Conservation (phyloP, 2,888 invertebrate species). For the Chymomyza amoena region DNA sequence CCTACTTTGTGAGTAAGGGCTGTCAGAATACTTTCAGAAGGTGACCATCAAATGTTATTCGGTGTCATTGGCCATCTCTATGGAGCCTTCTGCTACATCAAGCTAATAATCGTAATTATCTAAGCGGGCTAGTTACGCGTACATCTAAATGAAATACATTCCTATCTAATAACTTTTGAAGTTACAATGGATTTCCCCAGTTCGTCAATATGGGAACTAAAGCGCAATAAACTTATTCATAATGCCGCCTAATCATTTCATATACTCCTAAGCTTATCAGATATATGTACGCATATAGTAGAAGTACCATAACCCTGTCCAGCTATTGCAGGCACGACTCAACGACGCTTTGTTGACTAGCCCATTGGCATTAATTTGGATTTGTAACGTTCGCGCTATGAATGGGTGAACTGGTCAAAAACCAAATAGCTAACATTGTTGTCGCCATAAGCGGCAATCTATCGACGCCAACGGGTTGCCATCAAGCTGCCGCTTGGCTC, state of each 20-base stretch:
- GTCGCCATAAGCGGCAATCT: slow-evolving; percentile 65
- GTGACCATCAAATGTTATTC: no score
- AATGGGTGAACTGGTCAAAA: slow-evolving; percentile 49
- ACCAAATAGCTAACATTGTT: slow-evolving; percentile 54
- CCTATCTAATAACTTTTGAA: no score
- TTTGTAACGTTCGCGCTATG: slow-evolving; percentile 50
- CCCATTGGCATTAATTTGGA: slow-evolving; percentile 69
- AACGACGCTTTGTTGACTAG: slow-evolving; percentile 58
- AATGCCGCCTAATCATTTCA: slow-evolving; percentile 34
- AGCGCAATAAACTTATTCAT: neutral
- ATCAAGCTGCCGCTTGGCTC: slow-evolving; percentile 57
- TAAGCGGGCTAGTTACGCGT: no score
- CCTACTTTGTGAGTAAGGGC: no score
- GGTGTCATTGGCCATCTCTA: no score
- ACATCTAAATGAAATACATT: no score
- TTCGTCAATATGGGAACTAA: neutral
- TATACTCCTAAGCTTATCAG: slow-evolving; percentile 44
- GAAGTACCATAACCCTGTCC: slow-evolving; percentile 11
- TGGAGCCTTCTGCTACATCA: no score
- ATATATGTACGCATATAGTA: slow-evolving; percentile 23
- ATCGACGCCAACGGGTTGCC: slow-evolving; percentile 56
- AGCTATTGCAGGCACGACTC: slow-evolving; percentile 7
- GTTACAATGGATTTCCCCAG: no score
- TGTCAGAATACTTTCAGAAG: no score
- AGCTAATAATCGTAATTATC: no score